phyloP scores from a whole-genome alignment of 2,888 invertebrate species.

The Deladenus siricidicola region DNA sequence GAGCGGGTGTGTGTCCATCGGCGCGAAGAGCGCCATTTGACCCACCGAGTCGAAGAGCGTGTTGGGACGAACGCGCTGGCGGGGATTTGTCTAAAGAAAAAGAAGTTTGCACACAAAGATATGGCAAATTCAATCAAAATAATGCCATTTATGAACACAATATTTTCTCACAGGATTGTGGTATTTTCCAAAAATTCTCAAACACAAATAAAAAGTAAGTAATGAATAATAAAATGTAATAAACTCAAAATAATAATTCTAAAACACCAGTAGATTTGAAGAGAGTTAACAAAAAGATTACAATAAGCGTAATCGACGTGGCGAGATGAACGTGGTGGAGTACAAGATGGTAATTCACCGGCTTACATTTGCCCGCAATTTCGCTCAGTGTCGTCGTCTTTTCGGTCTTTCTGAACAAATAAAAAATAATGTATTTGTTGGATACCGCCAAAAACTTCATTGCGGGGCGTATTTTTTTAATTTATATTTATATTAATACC shows the following conservation, averaged over 20 bases:
- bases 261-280: too few relatives aligned
- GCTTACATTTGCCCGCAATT: slow-evolving; percentile 29
- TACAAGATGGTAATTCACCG: slow-evolving; percentile 44
- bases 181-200: too few relatives aligned
- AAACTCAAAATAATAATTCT: too few relatives aligned
- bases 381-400: slow-evolving; percentile 4
- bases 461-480: not conserved
- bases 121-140: too few relatives aligned
- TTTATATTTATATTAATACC: not conserved
- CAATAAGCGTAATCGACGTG: slow-evolving; percentile 23
- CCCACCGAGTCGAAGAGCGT: slow-evolving; percentile 34
- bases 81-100: slow-evolving; percentile 8
- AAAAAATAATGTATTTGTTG: too few relatives aligned
- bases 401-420: too few relatives aligned
- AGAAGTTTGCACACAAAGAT: too few relatives aligned
- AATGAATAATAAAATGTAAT: too few relatives aligned
- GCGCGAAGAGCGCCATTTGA: slow-evolving; percentile 39
- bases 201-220: too few relatives aligned
- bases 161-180: too few relatives aligned
- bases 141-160: too few relatives aligned
- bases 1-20: slow-evolving; percentile 43
- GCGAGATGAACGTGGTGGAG: slow-evolving; percentile 43
- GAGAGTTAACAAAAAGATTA: not conserved
- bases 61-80: slow-evolving; percentile 24
- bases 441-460: not conserved